A percentile compares a stretch with the other conserved stretches of the same genome.
Evolutionary conservation across 2,113 vertebrate genomes (phyloP).

Genomic region (Strix uralensis): DNA sequence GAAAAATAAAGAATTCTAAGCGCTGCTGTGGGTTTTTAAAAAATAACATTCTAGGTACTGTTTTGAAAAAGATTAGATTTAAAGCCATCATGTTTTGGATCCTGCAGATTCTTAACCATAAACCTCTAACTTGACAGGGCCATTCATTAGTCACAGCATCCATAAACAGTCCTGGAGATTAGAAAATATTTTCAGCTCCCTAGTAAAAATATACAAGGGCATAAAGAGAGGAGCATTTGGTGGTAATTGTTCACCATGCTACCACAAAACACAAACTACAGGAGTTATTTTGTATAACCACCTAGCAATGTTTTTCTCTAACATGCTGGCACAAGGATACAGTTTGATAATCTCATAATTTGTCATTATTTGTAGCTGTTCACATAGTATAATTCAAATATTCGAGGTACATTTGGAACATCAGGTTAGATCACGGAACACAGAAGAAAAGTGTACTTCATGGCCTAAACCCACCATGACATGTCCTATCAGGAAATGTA

Average conservation of each 20-base stretch:
- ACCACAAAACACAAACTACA: background rate
- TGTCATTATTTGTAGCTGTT: background rate
- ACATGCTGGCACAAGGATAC: background rate
- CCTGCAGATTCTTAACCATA: background rate
- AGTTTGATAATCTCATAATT: background rate
- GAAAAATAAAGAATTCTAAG: background rate
- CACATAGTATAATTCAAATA: background rate
- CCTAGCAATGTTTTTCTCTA: background rate
- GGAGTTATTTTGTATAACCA: background rate
- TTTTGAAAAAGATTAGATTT: background rate
- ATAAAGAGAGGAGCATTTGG: background rate
- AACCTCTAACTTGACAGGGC: background rate
- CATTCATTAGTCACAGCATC: background rate
- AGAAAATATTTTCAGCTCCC: background rate
- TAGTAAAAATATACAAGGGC: background rate
- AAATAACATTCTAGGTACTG: background rate
- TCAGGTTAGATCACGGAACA: background rate
- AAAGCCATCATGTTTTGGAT: background rate
- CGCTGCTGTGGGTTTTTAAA: background rate
- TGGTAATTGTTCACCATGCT: background rate
- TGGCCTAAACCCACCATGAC: background rate
- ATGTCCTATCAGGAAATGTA: background rate
- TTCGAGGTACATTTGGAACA: background rate
- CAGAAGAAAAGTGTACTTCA: background rate
- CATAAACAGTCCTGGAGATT: background rate